Evolutionary conservation across 2,113 vertebrate species (phyloP), one percentile per base, ranked within the genome.

Genomic region (Actenoides lindsayi): DNA sequence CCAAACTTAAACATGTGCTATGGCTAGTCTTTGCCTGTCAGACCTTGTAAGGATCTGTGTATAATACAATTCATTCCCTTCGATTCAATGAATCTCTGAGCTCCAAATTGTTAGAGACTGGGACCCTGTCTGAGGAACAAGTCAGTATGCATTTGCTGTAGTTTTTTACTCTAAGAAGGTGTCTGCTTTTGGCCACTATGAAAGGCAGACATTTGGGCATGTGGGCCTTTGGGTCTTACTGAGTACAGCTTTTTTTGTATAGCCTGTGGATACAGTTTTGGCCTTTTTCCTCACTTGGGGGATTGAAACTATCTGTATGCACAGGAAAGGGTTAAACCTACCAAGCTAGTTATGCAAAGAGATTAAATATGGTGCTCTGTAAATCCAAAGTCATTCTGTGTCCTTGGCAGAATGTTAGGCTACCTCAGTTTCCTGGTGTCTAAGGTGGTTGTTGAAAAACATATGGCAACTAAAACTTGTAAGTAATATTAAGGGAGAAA

Each of bases 401-500:
- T 74, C 46, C 50, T 64, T 44, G 51, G 82, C 64, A 76, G 64
- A 57, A 21, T 23, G 42, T 70, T 41, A 50, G 14, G 23, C 11
- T 60, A 75, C 35, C 48, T 50, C 75, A n/a, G 30, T 27, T 51
- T 93, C 46, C 80, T 46, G 46, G 57, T 44, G 23, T 71, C 69
- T 33, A 74, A 71, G 20, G 13, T 60, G 35, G 18, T 76, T 46
- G 33, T 62, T 73, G 44, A 39, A 68, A 96, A 95, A 80, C 56
- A 70, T 37, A 77, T 1, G 27, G 79, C 65, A 86, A 53, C 39
- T 24, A 48, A 86, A 95, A 81, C 71, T 39, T 92, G 67, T 46
- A 93, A 93, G 30, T 48, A 79, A 68, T 89, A 75, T 79, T 62
- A 84, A 44, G 16, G 33, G 17, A 88, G 64, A 87, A 96, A 95